Evolutionary conservation across 2,888 invertebrate genomes (phyloP), one percentile per base, ranked within the genome.

Genomic region (Aproaerema taeniolella): DNA sequence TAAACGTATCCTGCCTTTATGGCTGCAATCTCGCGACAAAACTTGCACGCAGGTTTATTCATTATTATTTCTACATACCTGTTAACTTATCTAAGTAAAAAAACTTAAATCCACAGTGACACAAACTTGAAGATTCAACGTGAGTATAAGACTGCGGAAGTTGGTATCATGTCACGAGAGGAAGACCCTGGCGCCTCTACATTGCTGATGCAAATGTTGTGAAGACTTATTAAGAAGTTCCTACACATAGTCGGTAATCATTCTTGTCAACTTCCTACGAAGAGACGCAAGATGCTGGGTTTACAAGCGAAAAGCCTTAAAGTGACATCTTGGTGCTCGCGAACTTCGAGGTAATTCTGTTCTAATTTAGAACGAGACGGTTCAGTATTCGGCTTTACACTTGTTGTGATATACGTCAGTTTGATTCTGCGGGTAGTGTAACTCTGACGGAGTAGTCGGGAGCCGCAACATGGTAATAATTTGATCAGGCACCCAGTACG

Each of bases 401-500:
- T 29, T 28, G 32, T 39, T 37, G n/a, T 36, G 43, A 55, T 42
- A 52, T 71, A 61, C 11, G 64, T 52, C 65, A 53, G 55, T 75
- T 64, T 55, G 55, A 40, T 43, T 44, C 48, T 52, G 51, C 46
- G 42, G 2, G 41, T 41, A 34, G 47, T 36, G 51, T 53, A 58
- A 67, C 67, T 70, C 56, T 60, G 65, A 66, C 65, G 61, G 57
- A 55, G 58, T 60, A 69, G 68, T 60, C 66, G 39, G 63, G 54
- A 61, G 60, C 77, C 74, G 71, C 78, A 77, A 78, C 77, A 76
- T 68, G 71, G 75, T 71, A 78, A 82, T 85, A 83, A 85, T 83
- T 85, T 80, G 81, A 85, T 83, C 80, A 83, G 66, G 67, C 69
- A 67, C 74, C 67, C 65, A 38, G 61, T 55, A 66, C 59, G 67